Evolutionary conservation across 2,888 invertebrate genomes (phyloP), one percentile per base, ranked within the genome.

Genomic region (Caenorhabditis afra): DNA sequence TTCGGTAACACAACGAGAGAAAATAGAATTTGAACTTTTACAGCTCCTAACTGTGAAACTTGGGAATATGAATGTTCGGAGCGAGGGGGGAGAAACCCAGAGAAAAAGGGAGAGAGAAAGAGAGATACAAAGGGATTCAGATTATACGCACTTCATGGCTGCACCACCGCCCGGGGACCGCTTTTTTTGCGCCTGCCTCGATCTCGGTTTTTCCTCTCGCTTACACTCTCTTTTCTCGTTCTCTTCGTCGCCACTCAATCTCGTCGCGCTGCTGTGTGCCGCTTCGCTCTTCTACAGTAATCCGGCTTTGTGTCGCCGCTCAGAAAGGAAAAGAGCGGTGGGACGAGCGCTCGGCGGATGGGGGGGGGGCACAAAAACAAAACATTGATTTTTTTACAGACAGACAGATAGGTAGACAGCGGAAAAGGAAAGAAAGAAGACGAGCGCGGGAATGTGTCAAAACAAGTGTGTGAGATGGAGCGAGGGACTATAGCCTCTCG

Each of bases 281-380:
- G 29, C 7, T 3, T 7, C 29, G 29, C 29, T 29, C 29, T 14
- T 52, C 64, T 73, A 73, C 73, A 73, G 73, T 73, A 73, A 73
- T 73, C 73, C 73, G 73, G 73, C 73, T 73, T 73, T 73, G 73
- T 55, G 73, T 39, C 37, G 45, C 11, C 47, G 22, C 49, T 14
- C 39, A 29, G 29, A 29, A 29, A 29, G 29, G 7, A 29, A 29
- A 7, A 29, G 29, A 29, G 29, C 3, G 29, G 7, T 3, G 7
- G 29, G 29, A 29, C n/a, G n/a, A n/a, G n/a, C n/a, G n/a, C n/a
- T n/a, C n/a, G n/a, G 7, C 29, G 29, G 7, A 29, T 3, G 29
- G 29, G 7, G 29, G 7, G 52, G 16, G 39, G 45, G 7, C 49
- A 39, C 29, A 64, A 73, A 64, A 73, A 73, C 49, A 73, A 64